Conservation (phyloP, 2,888 invertebrate genomes). For the Amphipoea oculea region DNA sequence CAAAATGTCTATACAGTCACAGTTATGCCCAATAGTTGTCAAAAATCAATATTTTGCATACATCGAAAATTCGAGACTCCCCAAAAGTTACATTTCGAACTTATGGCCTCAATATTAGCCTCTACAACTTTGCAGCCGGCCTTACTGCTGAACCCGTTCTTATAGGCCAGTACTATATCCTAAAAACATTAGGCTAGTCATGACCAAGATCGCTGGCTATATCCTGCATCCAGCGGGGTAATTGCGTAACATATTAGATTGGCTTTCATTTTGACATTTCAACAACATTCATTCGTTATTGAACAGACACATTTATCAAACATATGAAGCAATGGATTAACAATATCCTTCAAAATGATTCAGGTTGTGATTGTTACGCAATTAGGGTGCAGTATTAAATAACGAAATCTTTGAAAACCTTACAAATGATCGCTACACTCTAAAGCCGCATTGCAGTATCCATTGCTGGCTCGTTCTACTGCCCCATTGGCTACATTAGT, state of each 20-base stretch:
- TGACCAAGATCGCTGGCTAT: background rate
- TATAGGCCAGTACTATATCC: background rate
- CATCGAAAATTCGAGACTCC: slow-evolving; percentile 15
- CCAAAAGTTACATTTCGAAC: slow-evolving; percentile 9
- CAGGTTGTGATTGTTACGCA: background rate
- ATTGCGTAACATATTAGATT: background rate
- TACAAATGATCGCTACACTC: slow-evolving; percentile 88
- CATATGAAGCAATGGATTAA: background rate
- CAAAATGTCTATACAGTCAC: slow-evolving; percentile 1
- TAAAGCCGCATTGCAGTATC: slow-evolving; percentile 86
- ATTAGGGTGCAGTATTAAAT: background rate
- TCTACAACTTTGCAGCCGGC: slow-evolving; percentile 26
- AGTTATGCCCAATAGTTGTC: background rate
- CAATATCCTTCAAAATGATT: background rate
- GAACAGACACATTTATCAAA: background rate
- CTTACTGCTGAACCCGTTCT: slow-evolving; percentile 39
- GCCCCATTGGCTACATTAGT: slow-evolving; percentile 67
- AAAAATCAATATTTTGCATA: background rate
- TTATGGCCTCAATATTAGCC: slow-evolving; percentile 35
- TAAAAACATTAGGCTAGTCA: slow-evolving; percentile 5
- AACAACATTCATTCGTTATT: background rate
- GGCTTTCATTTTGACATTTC: background rate
- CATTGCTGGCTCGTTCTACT: slow-evolving; percentile 73
- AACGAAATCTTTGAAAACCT: slow-evolving; percentile 23
- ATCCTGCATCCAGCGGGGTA: background rate